Percentiles rank a stretch among this genome's conserved stretches.
Conservation (phyloP, 92 coral and sea anemone genomes). For the Palythoa grandiflora region DNA sequence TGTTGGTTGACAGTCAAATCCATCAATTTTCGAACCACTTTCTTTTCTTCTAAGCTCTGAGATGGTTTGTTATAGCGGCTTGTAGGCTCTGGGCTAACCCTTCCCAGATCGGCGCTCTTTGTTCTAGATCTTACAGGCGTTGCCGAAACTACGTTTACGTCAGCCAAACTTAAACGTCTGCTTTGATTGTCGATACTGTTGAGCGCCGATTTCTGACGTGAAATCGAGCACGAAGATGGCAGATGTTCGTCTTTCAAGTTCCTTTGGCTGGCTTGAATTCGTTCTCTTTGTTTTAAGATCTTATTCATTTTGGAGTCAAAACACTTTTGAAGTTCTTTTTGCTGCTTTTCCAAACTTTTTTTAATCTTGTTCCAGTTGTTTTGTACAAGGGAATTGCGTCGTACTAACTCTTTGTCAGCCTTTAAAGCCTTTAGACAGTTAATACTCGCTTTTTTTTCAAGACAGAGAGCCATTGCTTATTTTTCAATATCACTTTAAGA, state of each 20-base stretch:
- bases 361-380: conserved; percentile 64
- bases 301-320: conserved; percentile 57
- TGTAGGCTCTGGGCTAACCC: conserved; percentile 68
- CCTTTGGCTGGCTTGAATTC: conserved; percentile 55
- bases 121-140: conserved; percentile 41
- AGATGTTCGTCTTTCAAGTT: not conserved
- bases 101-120: conserved; percentile 35
- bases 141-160: conserved; percentile 71
- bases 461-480: conserved; percentile 48
- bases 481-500: not conserved
- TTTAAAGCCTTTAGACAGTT: conserved; percentile 62
- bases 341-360: conserved; percentile 65
- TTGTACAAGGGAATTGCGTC: conserved; percentile 64
- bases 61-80: conserved; percentile 51
- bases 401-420: conserved; percentile 61
- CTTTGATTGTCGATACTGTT: not conserved
- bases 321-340: conserved; percentile 51
- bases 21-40: conserved; percentile 72
- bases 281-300: conserved; percentile 74
- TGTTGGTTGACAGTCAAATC: conserved; percentile 76
- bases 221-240: not conserved
- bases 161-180: conserved; percentile 56
- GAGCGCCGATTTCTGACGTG: conserved; percentile 24
- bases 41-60: conserved; percentile 82
- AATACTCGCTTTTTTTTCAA: conserved; percentile 48